phyloP scores from a whole-genome alignment of 1,140 invertebrate genomes.

The Oscheius sp. region DNA sequence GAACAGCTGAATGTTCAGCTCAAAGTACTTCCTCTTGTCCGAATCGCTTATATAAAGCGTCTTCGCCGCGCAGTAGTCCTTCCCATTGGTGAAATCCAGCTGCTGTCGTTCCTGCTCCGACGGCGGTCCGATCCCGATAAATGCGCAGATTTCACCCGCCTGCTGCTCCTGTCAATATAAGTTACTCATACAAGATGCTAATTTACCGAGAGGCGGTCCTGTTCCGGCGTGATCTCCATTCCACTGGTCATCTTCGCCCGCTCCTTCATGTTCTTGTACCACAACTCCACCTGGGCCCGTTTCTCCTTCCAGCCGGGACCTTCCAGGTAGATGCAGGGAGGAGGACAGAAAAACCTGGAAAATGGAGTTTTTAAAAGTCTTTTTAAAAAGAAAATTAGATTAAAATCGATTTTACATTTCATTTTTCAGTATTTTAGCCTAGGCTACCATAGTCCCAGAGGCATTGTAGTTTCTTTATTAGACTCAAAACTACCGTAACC shows the following conservation, averaged over 20 bases:
- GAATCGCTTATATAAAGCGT: slow-evolving; percentile 98
- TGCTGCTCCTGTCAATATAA: slow-evolving; percentile 40
- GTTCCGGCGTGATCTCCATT: slow-evolving; percentile 1
- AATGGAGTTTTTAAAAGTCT: slow-evolving; percentile 23
- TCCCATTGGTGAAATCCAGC: slow-evolving; percentile 83
- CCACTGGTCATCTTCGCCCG: not conserved
- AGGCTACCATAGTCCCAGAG: no score
- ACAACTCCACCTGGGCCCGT: slow-evolving; percentile 79
- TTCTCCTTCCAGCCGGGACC: slow-evolving; percentile 94
- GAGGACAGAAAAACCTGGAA: slow-evolving; percentile 89
- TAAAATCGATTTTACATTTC: no score
- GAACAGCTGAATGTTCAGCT: slow-evolving; percentile 90
- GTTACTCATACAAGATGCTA: not conserved
- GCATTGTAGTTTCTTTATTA: no score
- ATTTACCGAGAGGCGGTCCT: not conserved
- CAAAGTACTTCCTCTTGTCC: slow-evolving; percentile 98
- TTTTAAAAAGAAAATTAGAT: not conserved
- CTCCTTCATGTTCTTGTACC: slow-evolving; percentile 39
- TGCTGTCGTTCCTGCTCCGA: slow-evolving; percentile 99
- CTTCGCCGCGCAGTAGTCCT: slow-evolving; percentile 97
- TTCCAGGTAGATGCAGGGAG: slow-evolving; percentile 95
- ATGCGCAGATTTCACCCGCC: slow-evolving; percentile 79
- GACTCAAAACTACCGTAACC: no score
- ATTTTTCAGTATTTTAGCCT: no score
- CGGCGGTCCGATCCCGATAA: slow-evolving; percentile 91